Base-by-base conservation (phyloP, 1,140 invertebrate species). In the Schlechtendalia chinensis region DNA sequence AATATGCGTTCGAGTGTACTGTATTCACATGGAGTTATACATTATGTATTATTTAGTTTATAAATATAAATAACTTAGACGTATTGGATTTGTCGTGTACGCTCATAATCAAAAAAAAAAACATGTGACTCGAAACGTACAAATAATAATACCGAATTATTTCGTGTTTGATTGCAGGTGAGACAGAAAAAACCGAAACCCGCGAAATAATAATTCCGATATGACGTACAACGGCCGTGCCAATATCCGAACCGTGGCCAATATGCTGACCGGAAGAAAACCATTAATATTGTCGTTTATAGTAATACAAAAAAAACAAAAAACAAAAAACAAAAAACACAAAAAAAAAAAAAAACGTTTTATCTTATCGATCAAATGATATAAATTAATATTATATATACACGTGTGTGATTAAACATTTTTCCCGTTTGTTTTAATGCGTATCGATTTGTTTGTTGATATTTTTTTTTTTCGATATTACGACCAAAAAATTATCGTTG, bases 391-490 rank as follows among this genome's bases (percentile, higher is more conserved):
- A n/a, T n/a, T n/a, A n/a, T 61, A 61, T 61, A 32, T 19, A 58
- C 17, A 32, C 27, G 19, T 29, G 27, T 63, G 27, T 63, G 61
- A 27, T 63, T 63, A 32, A 63, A 63, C 29, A 32, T 63, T 63
- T 63, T 29, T 63, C 61, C 32, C 61, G 27, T 63, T 63, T 27
- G 17, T 63, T 32, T 63, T 63, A 63, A 63, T 29, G 29, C 27
- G 27, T 63, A 32, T 63, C 19, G 11, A 63, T 50, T 50, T n/a
- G n/a, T n/a, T n/a, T n/a, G n/a, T n/a, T n/a, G n/a, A n/a, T n/a
- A n/a, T n/a, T n/a, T n/a, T n/a, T n/a, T 3, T 61, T 63, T 63
- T 63, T 63, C 61, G 61, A 63, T 32, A 24, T 32, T 63, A 63
- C 61, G 61, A 63, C 61, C 61, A 63, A 63, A 63, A 63, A 11